Percentiles rank a stretch among this genome's conserved stretches.
Evolutionary conservation across 2,888 invertebrate genomes (phyloP).

Genomic region (Pandemis heparana): DNA sequence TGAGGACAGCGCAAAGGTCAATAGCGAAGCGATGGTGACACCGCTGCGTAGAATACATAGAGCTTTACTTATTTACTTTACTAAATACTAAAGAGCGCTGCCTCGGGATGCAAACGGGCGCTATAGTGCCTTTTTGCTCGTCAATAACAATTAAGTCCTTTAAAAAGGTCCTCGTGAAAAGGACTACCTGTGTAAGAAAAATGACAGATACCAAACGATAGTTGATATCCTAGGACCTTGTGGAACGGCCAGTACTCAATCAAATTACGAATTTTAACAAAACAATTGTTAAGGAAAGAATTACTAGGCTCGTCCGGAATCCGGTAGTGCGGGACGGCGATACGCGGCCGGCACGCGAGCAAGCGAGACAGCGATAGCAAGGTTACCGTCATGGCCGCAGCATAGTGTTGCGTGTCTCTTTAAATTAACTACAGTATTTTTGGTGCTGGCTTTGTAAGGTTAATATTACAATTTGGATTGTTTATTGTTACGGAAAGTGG

Average conservation of each 20-base stretch:
- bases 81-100: neutral
- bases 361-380: conserved; percentile 70
- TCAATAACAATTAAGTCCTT: neutral
- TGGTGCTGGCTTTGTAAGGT: conserved; percentile 39
- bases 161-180: neutral
- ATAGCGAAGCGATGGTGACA: neutral
- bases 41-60: neutral
- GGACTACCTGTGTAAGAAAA: neutral
- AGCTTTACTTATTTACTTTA: neutral
- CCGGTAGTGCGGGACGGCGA: conserved; percentile 74
- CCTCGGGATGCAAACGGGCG: neutral
- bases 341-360: conserved; percentile 46
- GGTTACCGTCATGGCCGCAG: conserved; percentile 77
- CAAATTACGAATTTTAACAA: conserved; percentile 25
- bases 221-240: neutral
- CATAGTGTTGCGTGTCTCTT: conserved; percentile 56
- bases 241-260: neutral
- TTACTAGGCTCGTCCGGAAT: conserved; percentile 66
- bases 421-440: conserved; percentile 47
- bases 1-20: neutral
- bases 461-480: neutral
- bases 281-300: conserved; percentile 37
- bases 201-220: neutral
- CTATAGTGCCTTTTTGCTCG: neutral
- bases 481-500: neutral